A percentile compares a stretch with the other conserved stretches of the same genome.
These are phyloP conservation scores for Drosophila teissieri DNA, from an alignment of 1,140 invertebrate genomes.

Conservation along the genomic window DNA sequence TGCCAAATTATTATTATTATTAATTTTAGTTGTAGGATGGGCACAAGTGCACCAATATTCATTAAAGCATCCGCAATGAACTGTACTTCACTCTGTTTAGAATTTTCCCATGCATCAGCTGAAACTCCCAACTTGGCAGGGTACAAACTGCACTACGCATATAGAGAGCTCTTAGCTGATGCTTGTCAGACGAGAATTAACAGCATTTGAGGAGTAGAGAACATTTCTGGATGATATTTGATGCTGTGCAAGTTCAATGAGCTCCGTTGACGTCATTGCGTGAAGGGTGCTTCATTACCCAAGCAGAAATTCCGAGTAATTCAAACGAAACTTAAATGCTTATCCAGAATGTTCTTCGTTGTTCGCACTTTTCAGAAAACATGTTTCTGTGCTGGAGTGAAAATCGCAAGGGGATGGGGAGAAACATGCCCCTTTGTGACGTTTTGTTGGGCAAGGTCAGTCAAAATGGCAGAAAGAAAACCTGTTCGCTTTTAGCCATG, in stretches of 20 bases:
- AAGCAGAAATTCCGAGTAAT: background rate
- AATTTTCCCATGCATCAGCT: background rate
- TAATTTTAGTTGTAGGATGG: too few species aligned
- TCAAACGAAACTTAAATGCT: background rate
- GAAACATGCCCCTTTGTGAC: conserved; percentile 12
- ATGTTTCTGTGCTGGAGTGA: conserved; percentile 6
- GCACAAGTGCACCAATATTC: background rate
- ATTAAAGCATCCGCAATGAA: too few species aligned
- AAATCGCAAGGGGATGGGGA: background rate
- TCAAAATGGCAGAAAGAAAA: conserved; percentile 18
- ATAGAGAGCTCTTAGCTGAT: conserved; percentile 11
- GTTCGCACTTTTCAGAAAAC: conserved; percentile 2
- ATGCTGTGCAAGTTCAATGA: conserved; percentile 54
- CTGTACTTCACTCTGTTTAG: background rate
- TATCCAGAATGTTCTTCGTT: conserved; percentile 13
- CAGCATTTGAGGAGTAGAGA: conserved; percentile 6
- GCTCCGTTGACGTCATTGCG: conserved; percentile 42
- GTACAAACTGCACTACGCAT: conserved; percentile 21
- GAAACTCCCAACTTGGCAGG: conserved; percentile 3
- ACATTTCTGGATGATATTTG: conserved; percentile 6
- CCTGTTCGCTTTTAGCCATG: conserved; percentile 20
- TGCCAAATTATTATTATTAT: too few species aligned
- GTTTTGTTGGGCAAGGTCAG: conserved; percentile 45
- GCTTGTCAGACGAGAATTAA: conserved; percentile 14
- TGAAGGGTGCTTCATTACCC: conserved; percentile 7